These are phyloP conservation scores for Dolichopus griseipennis DNA, from an alignment of 2,888 invertebrate genomes.

Conservation along the genomic window DNA sequence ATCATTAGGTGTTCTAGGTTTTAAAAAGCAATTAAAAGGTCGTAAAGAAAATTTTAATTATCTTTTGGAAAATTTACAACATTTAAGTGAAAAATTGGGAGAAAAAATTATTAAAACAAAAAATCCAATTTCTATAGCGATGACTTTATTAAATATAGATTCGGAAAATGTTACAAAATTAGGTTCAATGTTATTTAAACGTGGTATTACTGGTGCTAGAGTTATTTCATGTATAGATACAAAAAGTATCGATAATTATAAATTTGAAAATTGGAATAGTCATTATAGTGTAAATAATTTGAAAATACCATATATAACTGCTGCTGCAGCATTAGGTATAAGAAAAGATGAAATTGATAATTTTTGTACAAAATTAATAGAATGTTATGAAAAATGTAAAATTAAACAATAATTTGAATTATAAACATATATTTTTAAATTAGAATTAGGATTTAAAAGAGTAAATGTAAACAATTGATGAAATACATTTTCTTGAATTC, in stretches of 20 bases:
- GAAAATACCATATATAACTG: constrained; percentile 56
- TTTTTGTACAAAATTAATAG: constrained; percentile 56
- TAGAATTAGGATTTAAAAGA: too few relatives aligned
- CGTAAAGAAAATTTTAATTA: constrained; percentile 55
- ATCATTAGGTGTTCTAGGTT: constrained; percentile 58
- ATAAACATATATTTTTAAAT: too few relatives aligned
- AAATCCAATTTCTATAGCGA: constrained; percentile 62
- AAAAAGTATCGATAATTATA: constrained; percentile 48
- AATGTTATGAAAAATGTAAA: constrained; percentile 44
- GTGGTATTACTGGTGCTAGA: constrained; percentile 64
- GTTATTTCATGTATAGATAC: constrained; percentile 49
- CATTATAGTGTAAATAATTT: constrained; percentile 44
- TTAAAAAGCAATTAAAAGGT: constrained; percentile 50
- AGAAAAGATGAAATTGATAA: constrained; percentile 56
- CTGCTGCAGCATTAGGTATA: constrained; percentile 64
- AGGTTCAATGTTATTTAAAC: constrained; percentile 63
- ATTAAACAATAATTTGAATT: neutral
- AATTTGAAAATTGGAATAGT: constrained; percentile 60
- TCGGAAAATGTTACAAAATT: constrained; percentile 46
- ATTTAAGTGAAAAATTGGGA: constrained; percentile 49
- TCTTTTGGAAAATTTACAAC: constrained; percentile 48
- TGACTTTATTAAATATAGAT: constrained; percentile 36
- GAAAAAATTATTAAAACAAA: constrained; percentile 53
- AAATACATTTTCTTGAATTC: too few relatives aligned
- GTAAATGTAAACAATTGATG: too few relatives aligned